Percentiles rank a stretch among this genome's conserved stretches.
These are phyloP conservation scores for Ophion slaviceki DNA, from an alignment of 2,888 invertebrate species.

Conservation along the genomic window DNA sequence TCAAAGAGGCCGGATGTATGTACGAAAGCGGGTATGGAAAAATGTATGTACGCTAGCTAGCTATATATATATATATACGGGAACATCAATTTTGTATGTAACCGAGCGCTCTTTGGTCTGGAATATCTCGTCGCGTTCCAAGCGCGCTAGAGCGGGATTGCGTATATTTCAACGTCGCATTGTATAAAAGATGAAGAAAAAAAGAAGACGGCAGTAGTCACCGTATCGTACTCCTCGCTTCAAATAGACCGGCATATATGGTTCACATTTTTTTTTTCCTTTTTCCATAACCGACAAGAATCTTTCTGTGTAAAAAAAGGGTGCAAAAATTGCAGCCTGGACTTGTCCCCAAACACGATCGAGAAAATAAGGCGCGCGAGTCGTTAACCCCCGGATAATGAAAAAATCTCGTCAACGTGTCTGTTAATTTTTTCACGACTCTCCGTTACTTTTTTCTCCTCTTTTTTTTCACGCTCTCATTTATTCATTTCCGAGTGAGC, in stretches of 20 bases:
- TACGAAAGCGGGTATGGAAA: slow-evolving; percentile 35
- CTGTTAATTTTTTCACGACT: slow-evolving; percentile 15
- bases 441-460: not conserved
- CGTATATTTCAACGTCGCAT: slow-evolving; percentile 19
- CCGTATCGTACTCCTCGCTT: slow-evolving; percentile 3
- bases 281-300: slow-evolving; percentile 48
- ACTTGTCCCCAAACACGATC: slow-evolving; percentile 30
- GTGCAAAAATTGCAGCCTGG: slow-evolving; percentile 1
- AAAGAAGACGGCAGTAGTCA: slow-evolving; percentile 8
- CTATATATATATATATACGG: not conserved
- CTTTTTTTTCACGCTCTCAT: slow-evolving; percentile 2
- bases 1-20: slow-evolving; percentile 68
- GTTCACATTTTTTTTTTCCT: slow-evolving; percentile 1
- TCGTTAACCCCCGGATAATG: slow-evolving; percentile 44
- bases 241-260: not conserved
- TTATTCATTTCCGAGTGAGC: not conserved
- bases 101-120: slow-evolving; percentile 48
- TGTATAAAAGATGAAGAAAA: slow-evolving; percentile 18
- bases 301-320: slow-evolving; percentile 3
- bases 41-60: not conserved
- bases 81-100: slow-evolving; percentile 7
- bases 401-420: slow-evolving; percentile 37
- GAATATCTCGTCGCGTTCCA: slow-evolving; percentile 47
- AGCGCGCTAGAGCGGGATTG: slow-evolving; percentile 1
- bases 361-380: slow-evolving; percentile 39